Evolutionary conservation across 1,140 invertebrate species (phyloP).

Genomic region (Procambarus clarkii): DNA sequence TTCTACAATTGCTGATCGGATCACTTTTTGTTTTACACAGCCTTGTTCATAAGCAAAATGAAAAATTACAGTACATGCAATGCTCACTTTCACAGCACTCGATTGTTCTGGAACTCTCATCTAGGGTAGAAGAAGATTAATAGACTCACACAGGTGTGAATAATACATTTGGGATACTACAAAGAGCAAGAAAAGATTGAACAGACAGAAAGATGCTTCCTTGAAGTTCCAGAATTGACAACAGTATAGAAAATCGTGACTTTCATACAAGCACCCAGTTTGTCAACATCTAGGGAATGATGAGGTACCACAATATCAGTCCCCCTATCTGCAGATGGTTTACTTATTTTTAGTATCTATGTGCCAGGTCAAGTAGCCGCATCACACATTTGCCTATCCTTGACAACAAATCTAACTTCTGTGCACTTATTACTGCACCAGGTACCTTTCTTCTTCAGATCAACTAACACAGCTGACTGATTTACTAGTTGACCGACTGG

Average conservation of each 20-base stretch:
- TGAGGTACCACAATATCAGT: constrained; percentile 42
- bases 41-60: constrained; percentile 25
- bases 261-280: constrained; percentile 67
- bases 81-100: constrained; percentile 65
- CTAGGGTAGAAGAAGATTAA: constrained; percentile 41
- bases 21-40: constrained; percentile 28
- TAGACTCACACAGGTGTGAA: constrained; percentile 58
- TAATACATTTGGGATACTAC: constrained; percentile 65
- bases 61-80: constrained; percentile 23
- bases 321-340: background rate
- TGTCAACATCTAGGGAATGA: constrained; percentile 56
- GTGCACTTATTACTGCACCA: constrained; percentile 31
- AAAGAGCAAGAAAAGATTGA: constrained; percentile 60
- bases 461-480: constrained; percentile 40
- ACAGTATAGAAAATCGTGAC: constrained; percentile 55
- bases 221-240: constrained; percentile 56
- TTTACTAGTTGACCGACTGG: constrained; percentile 17
- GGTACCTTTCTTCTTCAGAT: constrained; percentile 49
- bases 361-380: constrained; percentile 1
- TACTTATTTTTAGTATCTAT: background rate
- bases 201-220: constrained; percentile 58
- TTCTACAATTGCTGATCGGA: constrained; percentile 23
- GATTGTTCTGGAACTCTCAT: constrained; percentile 61
- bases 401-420: background rate
- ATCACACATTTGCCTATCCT: background rate